Evolutionary conservation across 2,888 invertebrate genomes (phyloP), one percentile per base, ranked within the genome.

Genomic region (Campoplex nolae): DNA sequence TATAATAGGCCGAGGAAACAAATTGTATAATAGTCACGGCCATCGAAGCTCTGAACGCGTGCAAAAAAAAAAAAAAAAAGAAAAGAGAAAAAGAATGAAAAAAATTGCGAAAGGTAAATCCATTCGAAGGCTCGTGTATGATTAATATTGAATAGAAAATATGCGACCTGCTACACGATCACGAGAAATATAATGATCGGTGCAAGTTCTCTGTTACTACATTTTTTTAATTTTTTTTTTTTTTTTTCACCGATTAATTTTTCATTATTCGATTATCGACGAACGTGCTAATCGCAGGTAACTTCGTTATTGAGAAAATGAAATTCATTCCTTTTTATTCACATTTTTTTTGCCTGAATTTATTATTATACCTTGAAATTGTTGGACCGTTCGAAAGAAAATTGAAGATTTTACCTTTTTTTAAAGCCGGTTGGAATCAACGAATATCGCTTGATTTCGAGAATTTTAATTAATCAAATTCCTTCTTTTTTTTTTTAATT

Each of bases 11-110:
- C 28, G 58, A 58, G 28, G 58, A 58, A 58, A 28, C 32, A 28
- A 13, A 58, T 84, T 71, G 56, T 58, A 79, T 79, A 79, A 77
- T 67, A 74, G 48, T 68, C 78, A 84, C 68, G 84, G 68, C 73
- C 79, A 58, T 68, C 32, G 73, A 68, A 68, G 79, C 35, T 35
- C 68, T 13, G 45, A 7, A 32, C 13, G 13, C 13, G 28, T 28
- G 28, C 23, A 23, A 23, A 23, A 23, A 23, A 23, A 23, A 23
- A 23, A 23, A 23, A 23, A 23, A 23, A 23, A 0, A 23, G 0
- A 23, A 23, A 0, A 23, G 23, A 23, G 0, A 23, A 23, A 23
- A 23, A 23, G 0, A 23, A 0, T 38, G 28, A 32, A 32, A 7
- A 62, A 62, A 58, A 32, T 51, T 51, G 18, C 18, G 18, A 18